Percentiles rank a stretch among this genome's conserved stretches.
phyloP scores from a whole-genome alignment of 2,888 invertebrate species.

The Hirtodrosophila confusa region DNA sequence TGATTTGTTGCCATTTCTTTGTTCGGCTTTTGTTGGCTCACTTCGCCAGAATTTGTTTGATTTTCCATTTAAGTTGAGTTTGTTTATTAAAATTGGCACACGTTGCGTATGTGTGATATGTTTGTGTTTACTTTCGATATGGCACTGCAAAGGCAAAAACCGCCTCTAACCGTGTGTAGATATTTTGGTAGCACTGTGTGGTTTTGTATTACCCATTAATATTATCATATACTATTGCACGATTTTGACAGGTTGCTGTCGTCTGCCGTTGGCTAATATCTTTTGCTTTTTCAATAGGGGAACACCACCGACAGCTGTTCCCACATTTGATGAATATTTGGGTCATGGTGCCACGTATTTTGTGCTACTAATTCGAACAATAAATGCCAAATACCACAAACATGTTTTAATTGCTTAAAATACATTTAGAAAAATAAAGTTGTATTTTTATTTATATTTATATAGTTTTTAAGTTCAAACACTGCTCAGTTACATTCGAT shows the following conservation, averaged over 20 bases:
- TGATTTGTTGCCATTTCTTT: conserved; percentile 46
- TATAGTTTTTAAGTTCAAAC: no score
- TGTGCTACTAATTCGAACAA: no score
- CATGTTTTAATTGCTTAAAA: no score
- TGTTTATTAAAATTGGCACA: conserved; percentile 78
- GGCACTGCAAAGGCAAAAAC: not conserved
- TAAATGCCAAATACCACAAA: no score
- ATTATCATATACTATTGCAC: conserved; percentile 42
- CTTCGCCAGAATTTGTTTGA: conserved; percentile 66
- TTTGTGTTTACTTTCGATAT: conserved; percentile 52
- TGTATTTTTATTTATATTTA: no score
- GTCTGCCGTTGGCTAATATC: conserved; percentile 47
- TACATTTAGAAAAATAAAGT: no score
- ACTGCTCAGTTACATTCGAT: no score
- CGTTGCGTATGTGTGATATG: conserved; percentile 73
- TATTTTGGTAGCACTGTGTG: conserved; percentile 43
- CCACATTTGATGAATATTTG: conserved; percentile 46
- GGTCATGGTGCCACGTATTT: conserved; percentile 40
- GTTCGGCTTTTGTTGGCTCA: conserved; percentile 29
- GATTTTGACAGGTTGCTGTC: conserved; percentile 55
- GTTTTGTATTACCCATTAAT: conserved; percentile 67
- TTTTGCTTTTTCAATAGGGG: conserved; percentile 5
- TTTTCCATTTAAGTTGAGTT: conserved; percentile 76
- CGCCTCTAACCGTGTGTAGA: conserved; percentile 7
- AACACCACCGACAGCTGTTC: conserved; percentile 33